These are phyloP conservation scores for Sus scrofa DNA, from an alignment of 2,113 vertebrate species.

Conservation along the genomic window DNA sequence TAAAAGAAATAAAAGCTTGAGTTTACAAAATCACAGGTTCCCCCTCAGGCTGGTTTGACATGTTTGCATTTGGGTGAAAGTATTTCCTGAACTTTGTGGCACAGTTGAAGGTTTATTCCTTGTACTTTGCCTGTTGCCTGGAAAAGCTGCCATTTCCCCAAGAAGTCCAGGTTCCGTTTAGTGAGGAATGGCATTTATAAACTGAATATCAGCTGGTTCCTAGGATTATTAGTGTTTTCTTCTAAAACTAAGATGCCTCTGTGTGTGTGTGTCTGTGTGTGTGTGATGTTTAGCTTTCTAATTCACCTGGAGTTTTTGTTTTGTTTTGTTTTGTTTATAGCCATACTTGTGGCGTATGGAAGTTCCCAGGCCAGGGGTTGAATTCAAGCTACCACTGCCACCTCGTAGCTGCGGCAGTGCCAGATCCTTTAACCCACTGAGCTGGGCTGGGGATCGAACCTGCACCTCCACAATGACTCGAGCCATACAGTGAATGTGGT, in stretches of 20 bases:
- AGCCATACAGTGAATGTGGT: not conserved
- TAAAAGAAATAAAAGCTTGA: not conserved
- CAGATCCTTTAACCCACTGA: too few relatives aligned
- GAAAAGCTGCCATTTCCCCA: not conserved
- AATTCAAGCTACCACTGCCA: too few relatives aligned
- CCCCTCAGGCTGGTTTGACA: not conserved
- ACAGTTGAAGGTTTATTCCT: not conserved
- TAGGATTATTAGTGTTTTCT: not conserved
- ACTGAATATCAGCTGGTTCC: not conserved
- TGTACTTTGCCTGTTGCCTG: not conserved
- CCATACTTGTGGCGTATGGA: too few relatives aligned
- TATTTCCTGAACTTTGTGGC: not conserved
- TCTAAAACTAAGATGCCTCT: not conserved
- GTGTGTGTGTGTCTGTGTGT: too few relatives aligned
- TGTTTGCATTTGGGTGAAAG: not conserved
- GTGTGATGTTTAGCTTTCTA: not conserved
- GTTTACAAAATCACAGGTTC: not conserved
- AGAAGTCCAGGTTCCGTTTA: not conserved
- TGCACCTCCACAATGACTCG: too few relatives aligned
- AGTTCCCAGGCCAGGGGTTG: too few relatives aligned
- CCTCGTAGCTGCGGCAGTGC: too few relatives aligned
- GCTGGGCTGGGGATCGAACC: too few relatives aligned
- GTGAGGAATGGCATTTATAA: not conserved
- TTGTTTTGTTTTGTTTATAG: not conserved
- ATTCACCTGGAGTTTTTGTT: conserved; percentile 25